These are phyloP conservation scores for Machaerirhynchus nigripectus DNA, from an alignment of 2,113 vertebrate species.

Conservation along the genomic window DNA sequence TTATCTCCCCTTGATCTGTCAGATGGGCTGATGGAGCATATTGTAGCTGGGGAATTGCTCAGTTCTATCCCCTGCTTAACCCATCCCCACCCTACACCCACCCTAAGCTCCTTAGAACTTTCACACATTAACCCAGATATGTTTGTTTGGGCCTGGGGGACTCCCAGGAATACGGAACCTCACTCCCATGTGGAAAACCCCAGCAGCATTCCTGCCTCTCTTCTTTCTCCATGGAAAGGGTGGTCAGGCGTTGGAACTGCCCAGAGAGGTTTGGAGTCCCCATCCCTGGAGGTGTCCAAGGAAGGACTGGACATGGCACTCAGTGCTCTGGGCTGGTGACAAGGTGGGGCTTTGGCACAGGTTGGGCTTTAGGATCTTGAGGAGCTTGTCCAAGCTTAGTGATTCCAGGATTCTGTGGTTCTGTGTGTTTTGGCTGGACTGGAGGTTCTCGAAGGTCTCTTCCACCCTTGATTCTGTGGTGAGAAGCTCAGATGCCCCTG, in stretches of 20 bases:
- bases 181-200: neutral
- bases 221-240: neutral
- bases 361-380: accelerated
- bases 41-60: neutral
- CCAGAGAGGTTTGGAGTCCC: neutral
- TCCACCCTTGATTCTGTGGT: neutral
- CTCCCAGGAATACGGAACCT: neutral
- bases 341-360: neutral
- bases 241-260: neutral
- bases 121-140: constrained; percentile 44
- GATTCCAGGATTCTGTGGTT: neutral
- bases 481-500: neutral
- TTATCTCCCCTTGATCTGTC: neutral
- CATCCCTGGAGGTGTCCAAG: neutral
- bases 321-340: neutral
- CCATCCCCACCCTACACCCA: neutral
- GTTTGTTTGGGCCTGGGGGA: neutral
- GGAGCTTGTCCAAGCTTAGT: neutral
- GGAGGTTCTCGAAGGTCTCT: neutral
- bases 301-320: accelerated
- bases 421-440: neutral
- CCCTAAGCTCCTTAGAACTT: constrained; percentile 43
- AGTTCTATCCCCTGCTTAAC: constrained; percentile 25
- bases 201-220: neutral
- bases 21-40: neutral